phyloP scores from a whole-genome alignment of 2,797 vertebrate species.

The Xenentodon cancila region DNA sequence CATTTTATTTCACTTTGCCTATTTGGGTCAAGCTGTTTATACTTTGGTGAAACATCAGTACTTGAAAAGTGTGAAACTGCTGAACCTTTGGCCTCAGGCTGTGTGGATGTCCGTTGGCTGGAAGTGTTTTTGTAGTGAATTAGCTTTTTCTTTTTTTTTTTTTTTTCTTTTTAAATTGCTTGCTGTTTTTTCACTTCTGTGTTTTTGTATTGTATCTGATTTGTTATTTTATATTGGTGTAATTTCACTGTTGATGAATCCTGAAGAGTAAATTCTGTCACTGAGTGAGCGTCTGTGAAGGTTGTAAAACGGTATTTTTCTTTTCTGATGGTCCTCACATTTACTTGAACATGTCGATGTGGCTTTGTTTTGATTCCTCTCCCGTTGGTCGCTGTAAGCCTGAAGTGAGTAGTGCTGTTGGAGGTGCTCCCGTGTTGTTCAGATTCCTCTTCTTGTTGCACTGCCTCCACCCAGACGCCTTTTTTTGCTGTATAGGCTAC shows the following conservation, averaged over 20 bases:
- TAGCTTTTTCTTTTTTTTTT: conserved; percentile 54
- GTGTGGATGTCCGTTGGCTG: conserved; percentile 54
- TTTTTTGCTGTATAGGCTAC: conserved; percentile 64
- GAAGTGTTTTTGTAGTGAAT: conserved; percentile 52
- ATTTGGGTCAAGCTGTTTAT: conserved; percentile 57
- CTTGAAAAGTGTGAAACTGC: conserved; percentile 84
- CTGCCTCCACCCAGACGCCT: conserved; percentile 79
- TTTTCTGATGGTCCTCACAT: conserved; percentile 62
- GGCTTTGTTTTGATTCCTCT: conserved; percentile 43
- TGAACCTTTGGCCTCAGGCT: conserved; percentile 68
- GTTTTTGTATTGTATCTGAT: conserved; percentile 65
- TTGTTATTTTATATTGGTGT: conserved; percentile 25
- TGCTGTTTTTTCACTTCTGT: conserved; percentile 59
- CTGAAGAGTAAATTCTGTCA: conserved; percentile 38
- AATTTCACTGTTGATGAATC: conserved; percentile 39
- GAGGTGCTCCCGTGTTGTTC: conserved; percentile 61
- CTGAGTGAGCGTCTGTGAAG: conserved; percentile 31
- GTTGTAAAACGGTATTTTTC: conserved; percentile 45
- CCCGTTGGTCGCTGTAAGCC: conserved; percentile 55
- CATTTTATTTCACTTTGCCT: conserved; percentile 52
- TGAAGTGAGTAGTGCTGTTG: conserved; percentile 55
- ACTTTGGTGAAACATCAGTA: conserved; percentile 74
- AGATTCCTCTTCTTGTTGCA: conserved; percentile 71
- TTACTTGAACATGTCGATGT: conserved; percentile 77
- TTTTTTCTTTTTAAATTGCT: conserved; percentile 46